Percentiles rank a stretch among this genome's conserved stretches.
phyloP scores from a whole-genome alignment of 1,140 invertebrate species.

The Micrasema minimum region DNA sequence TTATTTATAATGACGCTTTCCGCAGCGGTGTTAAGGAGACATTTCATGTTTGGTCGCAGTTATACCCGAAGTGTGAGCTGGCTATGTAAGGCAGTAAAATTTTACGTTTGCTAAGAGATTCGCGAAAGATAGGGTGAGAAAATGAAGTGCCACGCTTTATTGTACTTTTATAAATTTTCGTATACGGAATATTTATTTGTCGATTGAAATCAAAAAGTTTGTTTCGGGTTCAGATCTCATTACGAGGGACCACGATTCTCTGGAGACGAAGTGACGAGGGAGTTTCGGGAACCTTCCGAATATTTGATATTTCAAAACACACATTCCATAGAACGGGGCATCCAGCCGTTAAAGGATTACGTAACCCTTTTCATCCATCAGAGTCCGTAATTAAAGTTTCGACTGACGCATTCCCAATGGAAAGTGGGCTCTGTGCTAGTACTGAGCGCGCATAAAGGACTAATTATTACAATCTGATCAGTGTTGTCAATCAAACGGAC shows the following conservation, averaged over 20 bases:
- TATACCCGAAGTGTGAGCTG: conserved; percentile 42
- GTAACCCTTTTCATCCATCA: conserved; percentile 52
- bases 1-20: conserved; percentile 42
- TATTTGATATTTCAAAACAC: conserved; percentile 54
- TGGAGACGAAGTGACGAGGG: conserved; percentile 14
- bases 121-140: conserved; percentile 35
- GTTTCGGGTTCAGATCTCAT: conserved; percentile 50
- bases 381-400: conserved; percentile 52
- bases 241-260: conserved; percentile 22
- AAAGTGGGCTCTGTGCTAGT: conserved; percentile 4
- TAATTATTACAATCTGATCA: conserved; percentile 53
- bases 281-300: conserved; percentile 41
- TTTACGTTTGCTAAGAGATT: conserved; percentile 39
- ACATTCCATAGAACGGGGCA: conserved; percentile 45
- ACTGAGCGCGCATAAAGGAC: conserved; percentile 37
- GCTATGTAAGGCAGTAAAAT: conserved; percentile 33
- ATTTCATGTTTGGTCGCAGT: conserved; percentile 51
- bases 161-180: conserved; percentile 33
- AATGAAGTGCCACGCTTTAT: conserved; percentile 26
- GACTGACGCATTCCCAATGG: conserved; percentile 44
- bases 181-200: conserved; percentile 32
- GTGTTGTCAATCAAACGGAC: conserved; percentile 49
- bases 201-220: conserved; percentile 51
- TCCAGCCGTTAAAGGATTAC: conserved; percentile 50
- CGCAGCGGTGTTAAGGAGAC: conserved; percentile 37